Percentiles rank a stretch among this genome's conserved stretches.
These are phyloP conservation scores for Gandaritis pyraliata DNA, from an alignment of 2,888 invertebrate genomes.

Conservation along the genomic window DNA sequence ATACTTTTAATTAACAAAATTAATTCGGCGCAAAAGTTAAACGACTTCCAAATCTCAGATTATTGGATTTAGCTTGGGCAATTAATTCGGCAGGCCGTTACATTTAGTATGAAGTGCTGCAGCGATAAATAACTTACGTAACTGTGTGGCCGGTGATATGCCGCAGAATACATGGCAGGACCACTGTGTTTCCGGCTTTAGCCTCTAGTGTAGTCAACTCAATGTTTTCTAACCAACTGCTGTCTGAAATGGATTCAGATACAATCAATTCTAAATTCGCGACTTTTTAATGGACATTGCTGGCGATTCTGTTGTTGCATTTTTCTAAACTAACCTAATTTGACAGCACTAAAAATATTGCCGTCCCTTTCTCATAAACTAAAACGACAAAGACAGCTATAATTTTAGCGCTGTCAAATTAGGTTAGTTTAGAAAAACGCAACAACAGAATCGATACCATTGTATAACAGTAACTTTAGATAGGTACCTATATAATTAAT, in stretches of 20 bases:
- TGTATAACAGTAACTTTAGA: no score
- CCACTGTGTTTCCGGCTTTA: slow-evolving; percentile 66
- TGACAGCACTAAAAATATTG: no score
- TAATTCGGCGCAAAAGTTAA: slow-evolving; percentile 21
- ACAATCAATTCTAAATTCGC: slow-evolving; percentile 7
- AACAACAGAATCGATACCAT: no score
- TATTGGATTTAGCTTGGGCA: slow-evolving; percentile 38
- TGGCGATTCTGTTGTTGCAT: no score
- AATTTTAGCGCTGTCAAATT: no score
- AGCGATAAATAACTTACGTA: slow-evolving; percentile 62
- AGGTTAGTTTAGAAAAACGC: no score
- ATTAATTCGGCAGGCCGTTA: slow-evolving; percentile 40
- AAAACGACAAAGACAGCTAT: no score
- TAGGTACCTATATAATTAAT: no score
- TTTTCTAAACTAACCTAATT: no score
- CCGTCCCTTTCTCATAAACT: no score
- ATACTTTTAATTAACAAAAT: slow-evolving; percentile 18
- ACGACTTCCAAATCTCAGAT: slow-evolving; percentile 35
- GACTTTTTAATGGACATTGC: no score
- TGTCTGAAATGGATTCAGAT: slow-evolving; percentile 57
- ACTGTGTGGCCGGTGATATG: slow-evolving; percentile 68
- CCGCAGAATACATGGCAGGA: slow-evolving; percentile 72
- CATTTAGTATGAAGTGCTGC: slow-evolving; percentile 35
- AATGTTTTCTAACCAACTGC: slow-evolving; percentile 77
- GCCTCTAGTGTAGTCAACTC: slow-evolving; percentile 75